Base-by-base conservation (phyloP, 2,113 vertebrate genomes). In the Pseudopipra pipra region DNA sequence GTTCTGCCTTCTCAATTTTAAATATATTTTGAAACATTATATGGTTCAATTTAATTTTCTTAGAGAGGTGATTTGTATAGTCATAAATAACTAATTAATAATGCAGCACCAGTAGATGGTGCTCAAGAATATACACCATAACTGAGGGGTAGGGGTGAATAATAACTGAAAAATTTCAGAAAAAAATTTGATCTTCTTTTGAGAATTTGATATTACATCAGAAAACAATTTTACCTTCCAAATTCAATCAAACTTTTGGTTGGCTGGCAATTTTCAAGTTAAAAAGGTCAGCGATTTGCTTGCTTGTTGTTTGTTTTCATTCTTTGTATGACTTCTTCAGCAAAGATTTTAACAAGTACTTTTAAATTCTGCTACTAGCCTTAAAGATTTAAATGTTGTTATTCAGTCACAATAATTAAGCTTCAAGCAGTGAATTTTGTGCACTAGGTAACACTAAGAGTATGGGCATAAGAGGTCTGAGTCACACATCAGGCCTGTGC, bases 51-150 rank as follows among this genome's bases (percentile, higher is more conserved):
- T 80, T 58, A 54, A 47, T 87, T 95, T 58, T 80, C 66, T 91
- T 91, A 85, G 44, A 43, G 5, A 87, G 55, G 3, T 49, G 11
- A 43, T 94, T 67, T n/a, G 14, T 91, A 51, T 74, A 73, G 87
- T 91, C 51, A 71, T 85, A 87, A 94, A 83, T 62, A 75, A 46
- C 51, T 94, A 87, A 93, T 97, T 93, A 94, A 84, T 94, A 93
- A 88, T 95, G 76, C 83, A 92, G 65, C 23, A 93, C 90, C 92
- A 97, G 95, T 93, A 96, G 95, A 87, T 96, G 96, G 96, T 90
- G 92, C 93, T 95, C 82, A 95, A 96, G 92, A 96, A 92, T 78
- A 75, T 75, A 55, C 20, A 78, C 90, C 83, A 14, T 68, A 78
- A 71, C 25, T 72, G 31, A 77, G 31, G 63, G 56, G 47, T 25